A percentile compares a stretch with the other conserved stretches of the same genome.
Conservation (phyloP, 2,113 vertebrate genomes). For the Picathartes gymnocephalus region DNA sequence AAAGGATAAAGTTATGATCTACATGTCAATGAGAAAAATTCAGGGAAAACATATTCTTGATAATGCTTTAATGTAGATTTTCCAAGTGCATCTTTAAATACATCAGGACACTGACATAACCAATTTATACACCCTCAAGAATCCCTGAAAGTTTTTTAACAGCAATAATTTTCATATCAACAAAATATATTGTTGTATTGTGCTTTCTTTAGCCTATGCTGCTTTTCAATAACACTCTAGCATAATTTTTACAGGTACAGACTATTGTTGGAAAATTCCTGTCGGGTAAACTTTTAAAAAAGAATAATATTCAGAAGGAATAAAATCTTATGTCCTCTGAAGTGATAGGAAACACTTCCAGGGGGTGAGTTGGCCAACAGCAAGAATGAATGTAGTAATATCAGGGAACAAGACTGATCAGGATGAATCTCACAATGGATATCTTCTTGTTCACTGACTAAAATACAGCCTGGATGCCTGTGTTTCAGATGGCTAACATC, state of each 20-base stretch:
- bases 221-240: not conserved
- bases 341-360: not conserved
- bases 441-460: not conserved
- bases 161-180: not conserved
- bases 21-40: not conserved
- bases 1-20: not conserved
- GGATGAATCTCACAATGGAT: not conserved
- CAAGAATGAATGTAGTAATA: not conserved
- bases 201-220: not conserved
- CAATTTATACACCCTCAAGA: not conserved
- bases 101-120: not conserved
- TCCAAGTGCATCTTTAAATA: not conserved
- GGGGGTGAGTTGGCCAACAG: accelerated
- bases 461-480: not conserved
- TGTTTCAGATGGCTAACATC: not conserved
- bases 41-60: not conserved
- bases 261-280: not conserved
- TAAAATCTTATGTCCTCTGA: not conserved
- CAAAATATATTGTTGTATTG: not conserved
- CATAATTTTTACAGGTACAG: not conserved
- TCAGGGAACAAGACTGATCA: not conserved
- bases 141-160: not conserved
- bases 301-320: not conserved
- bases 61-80: not conserved
- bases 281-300: not conserved